phyloP scores from a whole-genome alignment of 2,797 vertebrate species.

The Falco columbarius region DNA sequence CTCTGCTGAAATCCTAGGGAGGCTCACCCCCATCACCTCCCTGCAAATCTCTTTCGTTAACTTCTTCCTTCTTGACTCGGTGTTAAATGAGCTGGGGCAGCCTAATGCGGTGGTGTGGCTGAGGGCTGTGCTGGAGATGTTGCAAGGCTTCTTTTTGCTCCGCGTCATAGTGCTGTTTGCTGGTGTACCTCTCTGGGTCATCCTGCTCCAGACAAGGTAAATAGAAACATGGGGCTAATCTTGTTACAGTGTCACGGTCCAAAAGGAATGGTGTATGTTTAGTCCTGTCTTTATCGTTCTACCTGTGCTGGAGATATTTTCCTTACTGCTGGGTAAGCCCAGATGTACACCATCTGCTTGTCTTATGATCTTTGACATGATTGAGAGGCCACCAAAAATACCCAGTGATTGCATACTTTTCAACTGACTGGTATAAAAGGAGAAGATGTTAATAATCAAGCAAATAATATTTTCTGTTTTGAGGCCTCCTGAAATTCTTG shows the following conservation, averaged over 20 bases:
- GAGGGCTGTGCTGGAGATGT: not conserved
- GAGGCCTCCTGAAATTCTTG: slow-evolving; percentile 58
- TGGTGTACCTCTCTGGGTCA: not conserved
- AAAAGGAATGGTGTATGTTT: slow-evolving; percentile 22
- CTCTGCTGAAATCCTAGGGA: not conserved
- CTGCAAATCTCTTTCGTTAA: not conserved
- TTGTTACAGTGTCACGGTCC: not conserved
- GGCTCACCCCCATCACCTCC: not conserved
- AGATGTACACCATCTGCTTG: slow-evolving; percentile 75
- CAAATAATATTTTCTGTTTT: slow-evolving; percentile 56
- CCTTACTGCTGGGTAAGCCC: slow-evolving; percentile 70
- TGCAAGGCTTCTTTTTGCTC: slow-evolving; percentile 19
- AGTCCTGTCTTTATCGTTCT: slow-evolving; percentile 39
- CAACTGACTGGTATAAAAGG: slow-evolving; percentile 61
- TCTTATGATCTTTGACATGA: slow-evolving; percentile 74
- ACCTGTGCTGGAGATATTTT: slow-evolving; percentile 59
- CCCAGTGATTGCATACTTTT: slow-evolving; percentile 66
- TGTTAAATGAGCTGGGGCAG: not conserved
- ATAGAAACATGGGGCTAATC: not conserved
- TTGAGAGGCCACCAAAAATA: slow-evolving; percentile 74
- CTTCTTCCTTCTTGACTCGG: not conserved
- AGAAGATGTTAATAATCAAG: slow-evolving; percentile 74
- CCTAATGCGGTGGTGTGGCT: not conserved
- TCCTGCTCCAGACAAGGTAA: slow-evolving; percentile 45
- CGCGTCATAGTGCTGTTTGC: slow-evolving; percentile 6